A percentile compares a stretch with the other conserved stretches of the same genome.
phyloP scores from a whole-genome alignment of 2,888 invertebrate species.

The Nysson spinosus region DNA sequence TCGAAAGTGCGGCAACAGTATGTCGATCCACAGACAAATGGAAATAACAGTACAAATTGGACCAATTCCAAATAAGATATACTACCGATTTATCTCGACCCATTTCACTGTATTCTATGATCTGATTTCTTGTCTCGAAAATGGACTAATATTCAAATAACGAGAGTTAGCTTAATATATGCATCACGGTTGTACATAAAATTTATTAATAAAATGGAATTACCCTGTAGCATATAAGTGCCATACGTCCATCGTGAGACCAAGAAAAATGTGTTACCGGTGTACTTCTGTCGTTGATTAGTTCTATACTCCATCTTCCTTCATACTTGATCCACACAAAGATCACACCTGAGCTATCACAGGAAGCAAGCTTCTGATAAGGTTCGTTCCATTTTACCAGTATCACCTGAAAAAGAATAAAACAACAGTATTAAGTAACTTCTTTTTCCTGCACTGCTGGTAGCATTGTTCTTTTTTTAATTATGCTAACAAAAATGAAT shows the following conservation, averaged over 20 bases:
- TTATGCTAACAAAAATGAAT: too few species aligned
- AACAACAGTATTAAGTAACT: too few species aligned
- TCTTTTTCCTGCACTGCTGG: background rate
- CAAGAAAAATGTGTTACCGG: slow-evolving; percentile 99
- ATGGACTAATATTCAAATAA: too few species aligned
- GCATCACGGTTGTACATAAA: background rate
- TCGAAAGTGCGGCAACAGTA: background rate
- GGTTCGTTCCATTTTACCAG: slow-evolving; percentile 99
- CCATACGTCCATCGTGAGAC: slow-evolving; percentile 99
- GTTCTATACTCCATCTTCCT: slow-evolving; percentile 98
- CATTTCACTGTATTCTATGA: background rate
- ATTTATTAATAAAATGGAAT: slow-evolving; percentile 40
- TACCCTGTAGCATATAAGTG: slow-evolving; percentile 97
- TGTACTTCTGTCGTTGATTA: slow-evolving; percentile 98
- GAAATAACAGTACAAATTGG: slow-evolving; percentile 10
- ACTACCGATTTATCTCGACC: background rate
- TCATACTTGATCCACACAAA: slow-evolving; percentile 99
- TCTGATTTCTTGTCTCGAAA: too few species aligned
- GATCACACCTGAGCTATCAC: slow-evolving; percentile 98
- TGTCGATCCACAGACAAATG: background rate
- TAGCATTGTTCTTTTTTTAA: too few species aligned
- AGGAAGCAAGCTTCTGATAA: slow-evolving; percentile 97
- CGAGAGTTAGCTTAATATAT: background rate
- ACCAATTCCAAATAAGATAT: slow-evolving; percentile 5
- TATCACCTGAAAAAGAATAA: slow-evolving; percentile 85